Conservation (phyloP, 2,797 vertebrate species). For the Rhinella marina region DNA sequence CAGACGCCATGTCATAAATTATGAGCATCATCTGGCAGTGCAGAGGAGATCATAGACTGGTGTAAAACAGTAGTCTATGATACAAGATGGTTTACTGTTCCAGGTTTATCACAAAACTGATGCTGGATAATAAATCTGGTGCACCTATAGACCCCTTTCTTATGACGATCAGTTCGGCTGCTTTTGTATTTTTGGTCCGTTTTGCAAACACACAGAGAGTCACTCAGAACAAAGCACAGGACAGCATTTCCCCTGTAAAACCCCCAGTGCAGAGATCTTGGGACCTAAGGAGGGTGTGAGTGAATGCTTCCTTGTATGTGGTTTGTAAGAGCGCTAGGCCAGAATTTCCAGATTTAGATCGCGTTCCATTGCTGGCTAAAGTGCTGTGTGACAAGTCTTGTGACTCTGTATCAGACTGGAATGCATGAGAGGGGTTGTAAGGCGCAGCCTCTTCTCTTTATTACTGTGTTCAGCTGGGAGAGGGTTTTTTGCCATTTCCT, state of each 20-base stretch:
- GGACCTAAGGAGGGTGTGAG: slow-evolving; percentile 28
- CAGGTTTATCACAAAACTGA: too few relatives aligned
- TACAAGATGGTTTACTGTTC: neutral
- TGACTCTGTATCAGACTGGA: slow-evolving; percentile 65
- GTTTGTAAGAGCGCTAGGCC: slow-evolving; percentile 52
- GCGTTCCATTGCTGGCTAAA: slow-evolving; percentile 66
- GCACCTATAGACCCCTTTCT: too few relatives aligned
- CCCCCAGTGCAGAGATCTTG: slow-evolving; percentile 8
- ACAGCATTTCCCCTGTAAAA: slow-evolving; percentile 6
- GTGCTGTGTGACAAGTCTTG: slow-evolving; percentile 66
- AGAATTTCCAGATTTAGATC: slow-evolving; percentile 62
- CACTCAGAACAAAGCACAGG: slow-evolving; percentile 9
- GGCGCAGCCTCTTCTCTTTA: slow-evolving; percentile 58
- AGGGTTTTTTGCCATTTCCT: slow-evolving; percentile 59
- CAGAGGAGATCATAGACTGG: too few relatives aligned
- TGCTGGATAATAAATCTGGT: too few relatives aligned
- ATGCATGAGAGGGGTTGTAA: slow-evolving; percentile 55
- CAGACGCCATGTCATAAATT: too few relatives aligned
- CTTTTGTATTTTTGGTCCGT: neutral
- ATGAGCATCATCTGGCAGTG: too few relatives aligned
- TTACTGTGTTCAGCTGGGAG: slow-evolving; percentile 55
- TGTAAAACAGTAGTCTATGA: too few relatives aligned
- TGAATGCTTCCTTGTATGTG: slow-evolving; percentile 61
- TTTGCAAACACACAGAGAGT: slow-evolving; percentile 3
- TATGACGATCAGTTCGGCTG: neutral